Evolutionary conservation across 1,140 invertebrate genomes (phyloP).

Genomic region (Drosophila ficusphila): DNA sequence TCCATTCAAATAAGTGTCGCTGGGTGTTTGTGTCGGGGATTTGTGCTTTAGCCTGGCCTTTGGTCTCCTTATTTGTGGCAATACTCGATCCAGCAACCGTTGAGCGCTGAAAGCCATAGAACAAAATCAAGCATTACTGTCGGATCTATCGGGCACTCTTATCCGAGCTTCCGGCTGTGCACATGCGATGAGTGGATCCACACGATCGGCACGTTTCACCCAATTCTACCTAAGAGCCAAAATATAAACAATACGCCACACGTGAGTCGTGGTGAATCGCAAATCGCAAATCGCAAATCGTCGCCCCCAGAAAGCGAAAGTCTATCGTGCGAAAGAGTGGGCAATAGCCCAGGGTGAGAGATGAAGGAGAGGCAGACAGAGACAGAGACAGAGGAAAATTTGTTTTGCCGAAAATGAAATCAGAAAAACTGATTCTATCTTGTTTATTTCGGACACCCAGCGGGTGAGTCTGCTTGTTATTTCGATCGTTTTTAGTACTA

Average conservation of each 20-base stretch:
- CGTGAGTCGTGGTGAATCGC: conserved; percentile 31
- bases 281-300: conserved; percentile 6
- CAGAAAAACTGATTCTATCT: conserved; percentile 40
- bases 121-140: neutral
- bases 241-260: conserved; percentile 34
- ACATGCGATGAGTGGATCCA: neutral
- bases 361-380: neutral
- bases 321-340: neutral
- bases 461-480: conserved; percentile 28
- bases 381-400: conserved; percentile 1
- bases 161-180: neutral
- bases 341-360: neutral
- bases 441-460: conserved; percentile 42
- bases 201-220: conserved; percentile 31
- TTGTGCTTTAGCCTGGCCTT: neutral
- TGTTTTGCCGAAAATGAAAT: conserved; percentile 18
- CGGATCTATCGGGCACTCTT: neutral
- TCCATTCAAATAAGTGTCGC: conserved; percentile 69
- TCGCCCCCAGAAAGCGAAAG: conserved; percentile 27
- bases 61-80: neutral
- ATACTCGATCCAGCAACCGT: neutral
- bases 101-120: neutral
- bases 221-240: conserved; percentile 32
- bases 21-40: conserved; percentile 6
- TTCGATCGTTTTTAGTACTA: conserved; percentile 21